Conservation (phyloP, 2,888 invertebrate genomes). For the Phortica okadai region DNA sequence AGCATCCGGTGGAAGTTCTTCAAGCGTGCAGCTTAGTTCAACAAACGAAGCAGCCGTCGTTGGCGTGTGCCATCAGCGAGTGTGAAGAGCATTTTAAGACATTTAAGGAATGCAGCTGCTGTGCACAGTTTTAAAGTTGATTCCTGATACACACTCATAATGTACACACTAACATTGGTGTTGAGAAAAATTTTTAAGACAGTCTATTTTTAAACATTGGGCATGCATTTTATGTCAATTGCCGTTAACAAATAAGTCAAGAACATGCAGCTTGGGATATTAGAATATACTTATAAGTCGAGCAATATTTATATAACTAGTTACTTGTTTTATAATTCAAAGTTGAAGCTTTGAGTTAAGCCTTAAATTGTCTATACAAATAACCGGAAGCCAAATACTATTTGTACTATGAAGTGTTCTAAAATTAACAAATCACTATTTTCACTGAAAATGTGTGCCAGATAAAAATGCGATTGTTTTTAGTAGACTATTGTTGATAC, state of each 20-base stretch:
- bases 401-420: slow-evolving; percentile 14
- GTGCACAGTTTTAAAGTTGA: neutral
- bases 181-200: neutral
- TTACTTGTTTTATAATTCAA: neutral
- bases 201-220: neutral
- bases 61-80: neutral
- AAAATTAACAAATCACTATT: slow-evolving; percentile 7
- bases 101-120: slow-evolving; percentile 21
- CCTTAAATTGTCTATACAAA: too few relatives aligned
- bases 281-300: neutral
- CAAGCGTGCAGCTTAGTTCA: slow-evolving; percentile 26
- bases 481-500: neutral
- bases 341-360: neutral
- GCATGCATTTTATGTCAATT: neutral
- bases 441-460: slow-evolving; percentile 25
- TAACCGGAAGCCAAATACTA: neutral
- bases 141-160: neutral
- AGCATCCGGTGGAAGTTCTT: slow-evolving; percentile 27
- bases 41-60: slow-evolving; percentile 2
- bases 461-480: slow-evolving; percentile 25
- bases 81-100: slow-evolving; percentile 1
- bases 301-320: neutral
- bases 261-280: neutral
- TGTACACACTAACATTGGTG: neutral
- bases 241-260: neutral